Conservation (phyloP, 1,140 invertebrate genomes). For the Drosophila grimshawi region DNA sequence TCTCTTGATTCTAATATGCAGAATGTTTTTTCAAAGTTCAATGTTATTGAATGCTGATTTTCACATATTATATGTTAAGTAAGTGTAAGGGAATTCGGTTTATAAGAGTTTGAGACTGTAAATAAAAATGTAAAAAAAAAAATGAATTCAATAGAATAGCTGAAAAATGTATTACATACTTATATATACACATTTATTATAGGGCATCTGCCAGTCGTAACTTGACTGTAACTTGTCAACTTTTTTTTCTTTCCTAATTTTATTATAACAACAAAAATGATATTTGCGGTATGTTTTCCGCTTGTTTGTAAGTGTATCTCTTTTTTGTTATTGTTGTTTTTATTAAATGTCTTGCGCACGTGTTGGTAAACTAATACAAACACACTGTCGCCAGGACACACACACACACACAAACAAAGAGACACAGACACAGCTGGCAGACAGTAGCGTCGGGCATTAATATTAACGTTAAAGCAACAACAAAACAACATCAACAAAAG, state of each 20-base stretch:
- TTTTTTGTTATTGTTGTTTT: slow-evolving; percentile 55
- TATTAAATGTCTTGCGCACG: slow-evolving; percentile 78
- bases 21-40: no score
- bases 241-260: slow-evolving; percentile 62
- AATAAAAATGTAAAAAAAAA: no score
- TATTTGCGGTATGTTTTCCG: slow-evolving; percentile 72
- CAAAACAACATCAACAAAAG: slow-evolving; percentile 53
- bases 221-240: slow-evolving; percentile 33
- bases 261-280: slow-evolving; percentile 81
- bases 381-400: slow-evolving; percentile 17
- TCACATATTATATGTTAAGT: no score
- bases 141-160: no score
- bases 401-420: slow-evolving; percentile 17
- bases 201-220: slow-evolving; percentile 33
- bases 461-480: slow-evolving; percentile 73
- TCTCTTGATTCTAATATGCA: no score
- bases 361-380: slow-evolving; percentile 72
- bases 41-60: no score
- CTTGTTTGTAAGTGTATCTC: slow-evolving; percentile 30
- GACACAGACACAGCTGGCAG: slow-evolving; percentile 57
- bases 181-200: not conserved
- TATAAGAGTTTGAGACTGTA: no score
- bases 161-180: no score
- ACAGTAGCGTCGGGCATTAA: slow-evolving; percentile 75
- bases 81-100: no score